Conservation (phyloP, 2,113 vertebrate species). For the Piliocolobus tephrosceles region DNA sequence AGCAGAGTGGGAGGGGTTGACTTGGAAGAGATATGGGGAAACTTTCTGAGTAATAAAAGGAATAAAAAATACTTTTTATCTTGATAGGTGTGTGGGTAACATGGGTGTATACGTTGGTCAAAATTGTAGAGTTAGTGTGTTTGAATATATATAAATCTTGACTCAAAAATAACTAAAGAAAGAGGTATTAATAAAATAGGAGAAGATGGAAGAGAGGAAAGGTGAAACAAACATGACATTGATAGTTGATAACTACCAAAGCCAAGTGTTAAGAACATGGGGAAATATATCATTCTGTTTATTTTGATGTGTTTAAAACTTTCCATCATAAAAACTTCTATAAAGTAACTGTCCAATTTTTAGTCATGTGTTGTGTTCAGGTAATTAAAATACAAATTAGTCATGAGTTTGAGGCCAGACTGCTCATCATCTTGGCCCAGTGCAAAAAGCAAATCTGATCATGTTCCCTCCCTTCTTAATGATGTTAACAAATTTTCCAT, state of each 20-base stretch:
- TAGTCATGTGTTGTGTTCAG: background rate
- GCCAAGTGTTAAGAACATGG: background rate
- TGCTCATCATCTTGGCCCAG: background rate
- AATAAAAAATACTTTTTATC: background rate
- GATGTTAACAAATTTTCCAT: background rate
- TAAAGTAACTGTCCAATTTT: background rate
- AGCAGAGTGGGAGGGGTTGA: background rate
- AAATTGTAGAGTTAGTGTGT: background rate
- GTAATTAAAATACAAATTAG: constrained; percentile 3
- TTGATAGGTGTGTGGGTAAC: background rate
- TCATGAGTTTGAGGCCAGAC: background rate
- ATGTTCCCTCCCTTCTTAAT: background rate
- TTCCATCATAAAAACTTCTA: background rate
- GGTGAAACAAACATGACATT: background rate
- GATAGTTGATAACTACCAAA: background rate
- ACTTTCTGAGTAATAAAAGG: background rate
- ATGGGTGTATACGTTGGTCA: background rate
- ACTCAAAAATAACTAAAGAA: background rate
- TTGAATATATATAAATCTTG: background rate
- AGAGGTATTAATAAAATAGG: background rate
- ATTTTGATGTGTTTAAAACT: background rate
- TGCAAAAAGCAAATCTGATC: background rate
- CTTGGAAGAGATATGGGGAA: background rate
- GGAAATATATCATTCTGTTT: background rate
- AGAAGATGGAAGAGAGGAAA: too few species aligned